phyloP scores from a whole-genome alignment of 2,888 invertebrate genomes.

The Keiferia lycopersicella region DNA sequence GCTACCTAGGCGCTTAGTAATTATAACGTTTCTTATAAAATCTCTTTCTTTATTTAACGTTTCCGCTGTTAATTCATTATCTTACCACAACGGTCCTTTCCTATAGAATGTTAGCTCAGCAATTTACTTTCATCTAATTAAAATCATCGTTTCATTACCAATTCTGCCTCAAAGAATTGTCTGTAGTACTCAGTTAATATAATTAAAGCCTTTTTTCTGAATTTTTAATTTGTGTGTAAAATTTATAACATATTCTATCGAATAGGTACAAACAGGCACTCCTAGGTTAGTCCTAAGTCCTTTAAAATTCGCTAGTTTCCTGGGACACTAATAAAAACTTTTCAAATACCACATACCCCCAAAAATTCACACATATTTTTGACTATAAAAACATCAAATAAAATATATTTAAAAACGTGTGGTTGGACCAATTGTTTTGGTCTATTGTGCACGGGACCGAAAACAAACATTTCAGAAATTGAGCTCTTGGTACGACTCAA shows the following conservation, averaged over 20 bases:
- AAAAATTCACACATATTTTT: too few relatives aligned
- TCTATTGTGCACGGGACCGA: too few relatives aligned
- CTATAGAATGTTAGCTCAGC: background rate
- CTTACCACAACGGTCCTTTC: background rate
- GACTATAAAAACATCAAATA: too few relatives aligned
- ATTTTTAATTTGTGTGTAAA: background rate
- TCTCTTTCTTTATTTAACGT: constrained; percentile 6
- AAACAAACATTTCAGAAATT: too few relatives aligned
- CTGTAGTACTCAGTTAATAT: background rate
- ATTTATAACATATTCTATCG: background rate
- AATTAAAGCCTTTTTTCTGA: background rate
- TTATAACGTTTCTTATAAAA: background rate
- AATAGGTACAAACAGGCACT: too few relatives aligned
- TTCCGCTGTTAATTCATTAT: background rate
- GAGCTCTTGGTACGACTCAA: too few relatives aligned
- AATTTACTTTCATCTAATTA: constrained; percentile 2
- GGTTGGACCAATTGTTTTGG: too few relatives aligned
- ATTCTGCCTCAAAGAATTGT: background rate
- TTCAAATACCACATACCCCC: too few relatives aligned
- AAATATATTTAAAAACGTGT: too few relatives aligned
- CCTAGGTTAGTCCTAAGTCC: too few relatives aligned
- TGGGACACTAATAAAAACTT: too few relatives aligned
- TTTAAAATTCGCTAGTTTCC: too few relatives aligned
- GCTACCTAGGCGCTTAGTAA: background rate
- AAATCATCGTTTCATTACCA: background rate